Conservation (phyloP, 1,140 invertebrate genomes). For the Bemisia tabaci region DNA sequence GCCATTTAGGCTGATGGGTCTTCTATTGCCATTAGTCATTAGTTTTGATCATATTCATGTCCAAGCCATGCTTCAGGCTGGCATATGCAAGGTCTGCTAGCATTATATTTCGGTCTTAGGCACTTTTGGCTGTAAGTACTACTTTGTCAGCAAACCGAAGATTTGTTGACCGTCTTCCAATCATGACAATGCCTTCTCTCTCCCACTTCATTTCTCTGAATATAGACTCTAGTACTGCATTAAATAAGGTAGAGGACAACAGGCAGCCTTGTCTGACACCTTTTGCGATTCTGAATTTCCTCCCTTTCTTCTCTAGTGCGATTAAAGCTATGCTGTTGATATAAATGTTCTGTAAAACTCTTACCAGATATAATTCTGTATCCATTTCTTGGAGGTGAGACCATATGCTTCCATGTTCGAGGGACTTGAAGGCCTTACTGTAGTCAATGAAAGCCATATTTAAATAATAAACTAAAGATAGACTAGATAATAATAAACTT, state of each 20-base stretch:
- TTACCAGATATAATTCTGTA: background rate
- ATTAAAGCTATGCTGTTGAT: background rate
- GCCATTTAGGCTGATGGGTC: slow-evolving; percentile 1
- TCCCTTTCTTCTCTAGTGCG: slow-evolving; percentile 3
- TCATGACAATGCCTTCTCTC: slow-evolving; percentile 20
- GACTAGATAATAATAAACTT: slow-evolving; percentile 10
- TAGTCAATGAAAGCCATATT: slow-evolving; percentile 8
- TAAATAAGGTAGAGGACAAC: slow-evolving; percentile 21
- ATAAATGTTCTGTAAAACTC: slow-evolving; percentile 8
- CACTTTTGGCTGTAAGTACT: slow-evolving; percentile 20
- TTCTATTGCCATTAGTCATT: slow-evolving; percentile 8
- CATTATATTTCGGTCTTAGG: slow-evolving; percentile 7
- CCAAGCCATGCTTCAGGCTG: slow-evolving; percentile 9
- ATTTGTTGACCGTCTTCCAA: slow-evolving; percentile 22
- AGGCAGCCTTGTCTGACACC: slow-evolving; percentile 14
- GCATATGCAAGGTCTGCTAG: slow-evolving; percentile 4
- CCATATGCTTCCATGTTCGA: background rate
- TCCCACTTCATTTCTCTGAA: slow-evolving; percentile 18
- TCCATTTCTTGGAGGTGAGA: background rate
- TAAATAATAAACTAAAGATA: slow-evolving; percentile 7
- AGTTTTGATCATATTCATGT: slow-evolving; percentile 12
- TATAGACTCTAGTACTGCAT: slow-evolving; percentile 15
- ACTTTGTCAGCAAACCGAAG: slow-evolving; percentile 28
- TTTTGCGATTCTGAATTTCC: slow-evolving; percentile 5
- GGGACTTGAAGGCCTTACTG: slow-evolving; percentile 7